phyloP scores from a whole-genome alignment of 2,797 vertebrate genomes.

The Lateolabrax maculatus region DNA sequence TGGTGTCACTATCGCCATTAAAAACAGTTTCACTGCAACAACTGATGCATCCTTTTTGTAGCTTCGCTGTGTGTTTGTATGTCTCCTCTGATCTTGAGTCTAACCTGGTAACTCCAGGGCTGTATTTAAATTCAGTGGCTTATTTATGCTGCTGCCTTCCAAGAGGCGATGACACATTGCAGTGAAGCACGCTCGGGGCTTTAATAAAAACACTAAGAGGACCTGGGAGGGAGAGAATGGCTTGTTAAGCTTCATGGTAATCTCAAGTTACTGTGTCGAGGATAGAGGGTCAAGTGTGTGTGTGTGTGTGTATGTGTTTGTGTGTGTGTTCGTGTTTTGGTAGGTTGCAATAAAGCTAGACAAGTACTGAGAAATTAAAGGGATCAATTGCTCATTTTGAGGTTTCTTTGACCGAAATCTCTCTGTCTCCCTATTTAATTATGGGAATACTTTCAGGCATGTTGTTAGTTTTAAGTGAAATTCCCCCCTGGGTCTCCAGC shows the following conservation, averaged over 20 bases:
- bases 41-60: not conserved
- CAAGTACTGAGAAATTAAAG: conserved; percentile 7
- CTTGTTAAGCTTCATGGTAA: conserved; percentile 18
- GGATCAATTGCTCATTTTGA: conserved; percentile 30
- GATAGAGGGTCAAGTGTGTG: not conserved
- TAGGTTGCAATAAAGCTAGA: not conserved
- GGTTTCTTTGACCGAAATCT: conserved; percentile 26
- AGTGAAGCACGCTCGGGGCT: conserved; percentile 22
- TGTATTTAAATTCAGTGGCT: conserved; percentile 29
- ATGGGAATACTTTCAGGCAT: conserved; percentile 32
- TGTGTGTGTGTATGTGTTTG: conserved; percentile 2
- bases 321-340: not conserved
- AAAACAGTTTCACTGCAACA: not conserved
- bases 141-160: conserved; percentile 30
- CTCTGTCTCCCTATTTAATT: conserved; percentile 34
- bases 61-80: not conserved
- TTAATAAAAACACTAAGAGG: conserved; percentile 45
- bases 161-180: conserved; percentile 23
- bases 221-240: conserved; percentile 18
- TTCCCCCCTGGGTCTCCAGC: conserved; percentile 16
- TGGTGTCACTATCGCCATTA: not conserved
- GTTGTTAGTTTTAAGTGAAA: conserved; percentile 20
- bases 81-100: conserved; percentile 18
- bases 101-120: conserved; percentile 23
- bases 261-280: not conserved